Conservation (phyloP, 2,888 invertebrate species). For the Rotaria socialis region DNA sequence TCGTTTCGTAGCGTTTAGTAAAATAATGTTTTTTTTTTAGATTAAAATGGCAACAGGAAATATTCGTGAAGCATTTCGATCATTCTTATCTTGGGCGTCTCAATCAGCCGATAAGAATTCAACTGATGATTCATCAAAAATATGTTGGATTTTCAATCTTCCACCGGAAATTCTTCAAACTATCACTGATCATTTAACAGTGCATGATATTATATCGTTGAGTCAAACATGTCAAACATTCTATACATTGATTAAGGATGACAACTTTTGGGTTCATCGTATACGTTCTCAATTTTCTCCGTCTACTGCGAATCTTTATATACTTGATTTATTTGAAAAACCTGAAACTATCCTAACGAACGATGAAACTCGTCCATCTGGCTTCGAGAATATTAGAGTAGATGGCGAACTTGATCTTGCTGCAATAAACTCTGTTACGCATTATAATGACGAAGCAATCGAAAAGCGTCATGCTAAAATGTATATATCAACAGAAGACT, state of each 20-base stretch:
- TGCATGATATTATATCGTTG: background rate
- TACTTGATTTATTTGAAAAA: background rate
- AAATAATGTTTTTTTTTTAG: background rate
- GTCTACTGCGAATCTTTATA: background rate
- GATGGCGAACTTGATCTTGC: background rate
- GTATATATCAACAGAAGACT: background rate
- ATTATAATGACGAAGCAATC: conserved; percentile 15
- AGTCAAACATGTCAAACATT: background rate
- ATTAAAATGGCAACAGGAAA: background rate
- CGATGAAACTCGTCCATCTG: background rate
- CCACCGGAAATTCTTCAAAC: background rate
- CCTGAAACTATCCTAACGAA: background rate
- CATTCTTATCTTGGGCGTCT: background rate
- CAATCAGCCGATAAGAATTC: background rate
- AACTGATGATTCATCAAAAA: background rate
- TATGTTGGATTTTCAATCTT: background rate
- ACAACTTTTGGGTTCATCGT: background rate
- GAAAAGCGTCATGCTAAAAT: background rate
- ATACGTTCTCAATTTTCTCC: background rate
- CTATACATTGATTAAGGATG: background rate
- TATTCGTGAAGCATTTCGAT: background rate
- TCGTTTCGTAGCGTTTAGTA: background rate
- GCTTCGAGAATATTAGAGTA: background rate
- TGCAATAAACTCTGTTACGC: background rate
- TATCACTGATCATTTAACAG: background rate